These are phyloP conservation scores for Tamias sibiricus DNA, from an alignment of 2,113 vertebrate genomes.

Conservation along the genomic window DNA sequence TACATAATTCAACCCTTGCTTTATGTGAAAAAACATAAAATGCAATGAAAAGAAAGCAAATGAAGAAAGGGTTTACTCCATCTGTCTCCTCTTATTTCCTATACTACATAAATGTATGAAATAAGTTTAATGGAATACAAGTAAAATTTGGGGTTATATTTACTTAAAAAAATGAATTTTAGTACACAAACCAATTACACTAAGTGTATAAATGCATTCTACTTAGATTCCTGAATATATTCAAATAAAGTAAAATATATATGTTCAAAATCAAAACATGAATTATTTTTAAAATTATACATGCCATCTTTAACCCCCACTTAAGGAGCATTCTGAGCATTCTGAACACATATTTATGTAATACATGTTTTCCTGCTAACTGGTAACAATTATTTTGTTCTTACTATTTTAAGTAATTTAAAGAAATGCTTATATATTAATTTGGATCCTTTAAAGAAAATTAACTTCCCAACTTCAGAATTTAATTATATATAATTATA, in stretches of 20 bases:
- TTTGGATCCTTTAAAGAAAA: background rate
- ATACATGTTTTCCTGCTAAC: background rate
- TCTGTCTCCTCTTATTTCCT: background rate
- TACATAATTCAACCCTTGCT: background rate
- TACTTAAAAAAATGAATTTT: constrained; percentile 25
- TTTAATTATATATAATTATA: background rate
- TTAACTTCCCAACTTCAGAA: background rate
- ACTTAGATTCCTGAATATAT: background rate
- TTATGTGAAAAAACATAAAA: constrained; percentile 32
- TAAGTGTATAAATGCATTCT: background rate
- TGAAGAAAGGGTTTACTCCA: background rate
- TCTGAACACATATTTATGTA: background rate
- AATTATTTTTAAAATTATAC: background rate
- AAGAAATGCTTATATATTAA: background rate
- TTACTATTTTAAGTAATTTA: background rate
- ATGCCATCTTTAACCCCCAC: background rate
- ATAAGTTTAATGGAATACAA: background rate
- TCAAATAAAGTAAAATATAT: background rate
- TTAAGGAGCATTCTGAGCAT: background rate
- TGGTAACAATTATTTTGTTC: background rate
- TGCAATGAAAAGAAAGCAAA: background rate
- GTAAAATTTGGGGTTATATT: background rate
- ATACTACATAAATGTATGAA: background rate
- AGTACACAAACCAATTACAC: background rate
- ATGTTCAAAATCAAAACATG: constrained; percentile 32